phyloP scores from a whole-genome alignment of 2,113 vertebrate genomes.

The Elaphurus davidianus region DNA sequence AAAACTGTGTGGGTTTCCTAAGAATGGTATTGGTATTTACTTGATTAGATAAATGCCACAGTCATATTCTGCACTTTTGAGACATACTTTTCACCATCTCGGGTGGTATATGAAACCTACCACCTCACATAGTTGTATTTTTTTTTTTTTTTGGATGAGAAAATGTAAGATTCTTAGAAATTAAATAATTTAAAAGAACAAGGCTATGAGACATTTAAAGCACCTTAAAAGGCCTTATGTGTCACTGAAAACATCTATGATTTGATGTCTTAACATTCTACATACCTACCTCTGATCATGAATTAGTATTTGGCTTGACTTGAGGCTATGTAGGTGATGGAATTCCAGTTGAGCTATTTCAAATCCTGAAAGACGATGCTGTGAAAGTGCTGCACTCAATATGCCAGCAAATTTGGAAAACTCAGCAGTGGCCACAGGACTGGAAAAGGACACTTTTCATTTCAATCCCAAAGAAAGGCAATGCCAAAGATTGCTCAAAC shows the following conservation, averaged over 20 bases:
- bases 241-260: not conserved
- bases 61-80: not conserved
- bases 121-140: not conserved
- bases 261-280: not conserved
- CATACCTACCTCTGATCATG: not conserved
- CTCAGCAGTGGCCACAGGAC: too few relatives aligned
- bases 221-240: not conserved
- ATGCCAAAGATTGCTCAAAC: too few relatives aligned
- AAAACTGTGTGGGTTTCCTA: not conserved
- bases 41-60: not conserved
- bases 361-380: too few relatives aligned
- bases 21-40: not conserved
- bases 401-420: too few relatives aligned
- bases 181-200: not conserved
- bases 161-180: not conserved
- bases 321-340: too few relatives aligned
- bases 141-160: not conserved
- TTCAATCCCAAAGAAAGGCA: too few relatives aligned
- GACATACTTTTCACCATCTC: not conserved
- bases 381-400: too few relatives aligned
- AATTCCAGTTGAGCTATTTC: too few relatives aligned
- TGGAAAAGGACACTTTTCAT: too few relatives aligned
- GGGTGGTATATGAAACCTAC: not conserved
- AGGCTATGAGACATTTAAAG: not conserved
- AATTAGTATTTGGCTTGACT: not conserved